phyloP scores from a whole-genome alignment of 2,797 vertebrate species.

The Sphenopsis melanotis region DNA sequence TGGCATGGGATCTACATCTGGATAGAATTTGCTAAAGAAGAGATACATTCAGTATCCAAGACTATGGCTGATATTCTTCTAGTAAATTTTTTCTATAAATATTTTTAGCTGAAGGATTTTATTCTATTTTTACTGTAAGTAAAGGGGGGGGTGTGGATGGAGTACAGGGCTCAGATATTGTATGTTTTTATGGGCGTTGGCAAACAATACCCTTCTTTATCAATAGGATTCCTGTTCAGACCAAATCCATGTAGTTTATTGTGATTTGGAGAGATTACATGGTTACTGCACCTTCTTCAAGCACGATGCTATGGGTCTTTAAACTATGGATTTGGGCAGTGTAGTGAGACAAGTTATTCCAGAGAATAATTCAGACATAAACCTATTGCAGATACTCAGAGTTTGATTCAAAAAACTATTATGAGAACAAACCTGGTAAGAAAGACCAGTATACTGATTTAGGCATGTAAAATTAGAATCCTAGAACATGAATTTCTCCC shows the following conservation, averaged over 20 bases:
- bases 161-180: background rate
- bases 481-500: background rate
- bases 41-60: background rate
- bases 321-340: background rate
- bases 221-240: background rate
- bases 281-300: background rate
- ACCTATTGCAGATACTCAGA: background rate
- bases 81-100: background rate
- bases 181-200: background rate
- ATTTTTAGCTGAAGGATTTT: background rate
- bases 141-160: fast-evolving
- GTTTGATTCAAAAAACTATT: background rate
- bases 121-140: background rate
- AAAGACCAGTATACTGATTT: background rate
- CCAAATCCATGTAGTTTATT: background rate
- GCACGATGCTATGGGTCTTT: background rate
- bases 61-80: background rate
- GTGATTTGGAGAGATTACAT: background rate
- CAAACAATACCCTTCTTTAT: background rate
- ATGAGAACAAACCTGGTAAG: background rate
- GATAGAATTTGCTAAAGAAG: background rate
- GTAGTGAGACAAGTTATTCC: background rate
- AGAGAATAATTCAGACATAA: background rate
- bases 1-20: background rate
- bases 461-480: background rate